Conservation (phyloP, 2,888 invertebrate species). For the Tethea ocularis region DNA sequence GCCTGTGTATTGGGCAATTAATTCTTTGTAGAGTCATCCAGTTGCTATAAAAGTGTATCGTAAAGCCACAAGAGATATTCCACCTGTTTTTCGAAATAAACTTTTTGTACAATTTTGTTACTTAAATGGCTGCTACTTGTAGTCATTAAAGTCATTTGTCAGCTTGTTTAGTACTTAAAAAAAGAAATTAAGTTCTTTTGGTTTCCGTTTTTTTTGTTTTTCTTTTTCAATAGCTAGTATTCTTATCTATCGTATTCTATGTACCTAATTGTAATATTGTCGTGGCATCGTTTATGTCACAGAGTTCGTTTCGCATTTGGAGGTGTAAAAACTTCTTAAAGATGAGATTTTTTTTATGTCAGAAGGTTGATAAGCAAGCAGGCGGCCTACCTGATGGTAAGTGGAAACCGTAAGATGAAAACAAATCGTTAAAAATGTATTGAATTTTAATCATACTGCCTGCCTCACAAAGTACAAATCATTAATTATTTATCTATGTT, state of each 20-base stretch:
- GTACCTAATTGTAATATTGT: no score
- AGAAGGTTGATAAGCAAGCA: no score
- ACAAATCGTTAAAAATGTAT: conserved; percentile 52
- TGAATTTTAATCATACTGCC: conserved; percentile 62
- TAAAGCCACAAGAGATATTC: conserved; percentile 37
- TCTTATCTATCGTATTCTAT: no score
- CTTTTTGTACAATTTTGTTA: conserved; percentile 8
- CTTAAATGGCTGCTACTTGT: background rate
- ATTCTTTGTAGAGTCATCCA: conserved; percentile 43
- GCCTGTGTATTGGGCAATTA: conserved; percentile 54
- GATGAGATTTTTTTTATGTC: no score
- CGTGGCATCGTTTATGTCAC: no score
- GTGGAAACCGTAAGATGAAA: no score
- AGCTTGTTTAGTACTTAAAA: background rate
- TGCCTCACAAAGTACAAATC: conserved; percentile 58
- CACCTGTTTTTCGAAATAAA: conserved; percentile 28
- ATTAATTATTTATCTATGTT: conserved; percentile 46
- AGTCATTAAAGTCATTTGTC: background rate
- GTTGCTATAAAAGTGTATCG: conserved; percentile 39
- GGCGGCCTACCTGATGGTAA: no score
- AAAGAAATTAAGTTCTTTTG: no score
- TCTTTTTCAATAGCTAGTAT: no score
- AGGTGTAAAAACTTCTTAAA: no score
- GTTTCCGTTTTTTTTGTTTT: no score
- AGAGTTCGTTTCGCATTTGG: no score